These are phyloP conservation scores for Poecilus cupreus DNA, from an alignment of 2,888 invertebrate species.

Conservation along the genomic window DNA sequence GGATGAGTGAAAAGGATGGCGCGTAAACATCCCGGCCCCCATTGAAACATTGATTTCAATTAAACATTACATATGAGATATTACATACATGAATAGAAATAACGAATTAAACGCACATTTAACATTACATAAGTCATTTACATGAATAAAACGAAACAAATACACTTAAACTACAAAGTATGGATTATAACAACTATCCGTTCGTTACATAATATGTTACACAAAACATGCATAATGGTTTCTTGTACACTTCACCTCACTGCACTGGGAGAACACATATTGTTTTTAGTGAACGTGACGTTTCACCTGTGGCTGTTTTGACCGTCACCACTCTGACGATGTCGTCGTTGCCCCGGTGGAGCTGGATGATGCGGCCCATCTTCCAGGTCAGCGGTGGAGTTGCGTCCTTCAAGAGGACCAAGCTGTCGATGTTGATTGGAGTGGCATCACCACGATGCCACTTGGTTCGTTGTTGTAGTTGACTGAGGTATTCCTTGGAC, in stretches of 20 bases:
- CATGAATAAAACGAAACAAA: too few species aligned
- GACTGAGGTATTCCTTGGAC: slow-evolving; percentile 61
- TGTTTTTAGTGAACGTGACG: background rate
- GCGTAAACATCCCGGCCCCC: too few species aligned
- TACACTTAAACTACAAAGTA: too few species aligned
- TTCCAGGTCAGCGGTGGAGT: background rate
- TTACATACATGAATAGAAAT: too few species aligned
- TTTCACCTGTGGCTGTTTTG: background rate
- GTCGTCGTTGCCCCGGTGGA: background rate
- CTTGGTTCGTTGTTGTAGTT: slow-evolving; percentile 61
- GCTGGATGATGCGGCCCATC: background rate
- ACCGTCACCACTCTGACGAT: background rate
- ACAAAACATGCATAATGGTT: too few species aligned
- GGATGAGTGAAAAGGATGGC: too few species aligned
- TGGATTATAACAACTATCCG: too few species aligned
- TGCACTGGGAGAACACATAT: background rate
- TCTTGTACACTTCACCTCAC: background rate
- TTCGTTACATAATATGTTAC: too few species aligned
- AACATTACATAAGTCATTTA: too few species aligned
- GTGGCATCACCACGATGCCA: slow-evolving; percentile 53
- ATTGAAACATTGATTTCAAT: too few species aligned
- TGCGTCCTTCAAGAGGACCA: background rate
- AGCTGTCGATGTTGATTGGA: background rate
- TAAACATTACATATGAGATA: too few species aligned
- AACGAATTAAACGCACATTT: too few species aligned